phyloP scores from a whole-genome alignment of 2,888 invertebrate genomes.

The Aphrophora alni region DNA sequence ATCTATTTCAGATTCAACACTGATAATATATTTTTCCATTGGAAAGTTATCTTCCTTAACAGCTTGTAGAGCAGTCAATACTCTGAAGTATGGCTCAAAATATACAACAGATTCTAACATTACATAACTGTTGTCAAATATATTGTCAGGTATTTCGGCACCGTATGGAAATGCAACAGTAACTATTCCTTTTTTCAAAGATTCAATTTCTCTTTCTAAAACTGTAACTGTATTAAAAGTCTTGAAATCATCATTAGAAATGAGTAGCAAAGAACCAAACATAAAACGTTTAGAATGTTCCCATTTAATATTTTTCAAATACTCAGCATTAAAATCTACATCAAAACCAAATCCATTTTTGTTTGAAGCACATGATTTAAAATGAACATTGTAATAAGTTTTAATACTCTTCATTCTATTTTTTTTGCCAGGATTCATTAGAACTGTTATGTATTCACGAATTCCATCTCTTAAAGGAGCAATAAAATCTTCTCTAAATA shows the following conservation, averaged over 20 bases:
- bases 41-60: slow-evolving; percentile 66
- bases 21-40: slow-evolving; percentile 71
- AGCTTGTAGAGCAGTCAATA: slow-evolving; percentile 71
- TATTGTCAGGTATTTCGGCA: slow-evolving; percentile 55
- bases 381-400: slow-evolving; percentile 61
- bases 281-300: slow-evolving; percentile 66
- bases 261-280: slow-evolving; percentile 74
- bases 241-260: slow-evolving; percentile 73
- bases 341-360: slow-evolving; percentile 45
- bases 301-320: slow-evolving; percentile 57
- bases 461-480: slow-evolving; percentile 72
- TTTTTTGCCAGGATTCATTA: slow-evolving; percentile 43
- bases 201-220: slow-evolving; percentile 61
- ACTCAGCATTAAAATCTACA: slow-evolving; percentile 52
- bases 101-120: slow-evolving; percentile 82
- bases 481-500: slow-evolving; percentile 81
- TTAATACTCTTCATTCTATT: slow-evolving; percentile 59
- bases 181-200: slow-evolving; percentile 57
- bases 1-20: slow-evolving; percentile 55
- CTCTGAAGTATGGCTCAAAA: slow-evolving; percentile 82
- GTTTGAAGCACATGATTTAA: slow-evolving; percentile 53
- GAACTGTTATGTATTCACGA: slow-evolving; percentile 35
- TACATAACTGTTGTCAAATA: slow-evolving; percentile 58
- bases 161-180: slow-evolving; percentile 53
- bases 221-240: slow-evolving; percentile 74